A percentile compares a stretch with the other conserved stretches of the same genome.
phyloP scores from a whole-genome alignment of 2,797 vertebrate species.

The Syndactyla subalaris region DNA sequence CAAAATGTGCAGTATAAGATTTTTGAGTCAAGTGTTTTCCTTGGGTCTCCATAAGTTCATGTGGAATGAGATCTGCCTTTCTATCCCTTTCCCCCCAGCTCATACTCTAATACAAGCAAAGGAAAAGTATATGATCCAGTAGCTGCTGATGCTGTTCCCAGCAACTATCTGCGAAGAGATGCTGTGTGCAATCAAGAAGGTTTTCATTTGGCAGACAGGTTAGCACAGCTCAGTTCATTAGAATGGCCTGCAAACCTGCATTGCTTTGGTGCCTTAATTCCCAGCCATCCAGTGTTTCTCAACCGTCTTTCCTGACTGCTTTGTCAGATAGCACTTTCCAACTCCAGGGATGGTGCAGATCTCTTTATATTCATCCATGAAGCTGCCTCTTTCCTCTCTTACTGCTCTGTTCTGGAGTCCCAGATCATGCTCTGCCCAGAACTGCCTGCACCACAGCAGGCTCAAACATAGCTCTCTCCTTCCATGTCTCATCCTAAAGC shows the following conservation, averaged over 20 bases:
- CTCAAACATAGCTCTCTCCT: not conserved
- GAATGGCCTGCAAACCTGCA: not conserved
- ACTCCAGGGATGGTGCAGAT: not conserved
- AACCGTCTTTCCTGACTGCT: not conserved
- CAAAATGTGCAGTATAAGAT: not conserved
- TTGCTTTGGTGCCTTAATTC: not conserved
- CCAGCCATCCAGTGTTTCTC: not conserved
- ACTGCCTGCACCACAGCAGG: not conserved
- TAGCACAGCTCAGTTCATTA: not conserved
- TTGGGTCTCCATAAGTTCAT: not conserved
- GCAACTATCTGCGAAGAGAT: not conserved
- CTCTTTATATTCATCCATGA: rapidly evolving
- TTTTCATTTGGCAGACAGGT: not conserved
- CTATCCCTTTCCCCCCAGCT: rapidly evolving
- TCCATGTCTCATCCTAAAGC: not conserved
- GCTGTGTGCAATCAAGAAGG: not conserved
- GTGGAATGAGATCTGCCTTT: not conserved
- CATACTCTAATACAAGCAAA: not conserved
- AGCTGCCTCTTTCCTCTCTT: not conserved
- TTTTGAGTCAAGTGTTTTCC: slow-evolving; percentile 22
- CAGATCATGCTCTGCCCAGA: not conserved
- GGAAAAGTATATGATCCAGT: not conserved
- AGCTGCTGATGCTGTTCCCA: not conserved
- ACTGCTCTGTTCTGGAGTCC: not conserved
- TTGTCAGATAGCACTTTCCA: not conserved